Conservation (phyloP, 2,113 vertebrate species). For the Marmota monax region DNA sequence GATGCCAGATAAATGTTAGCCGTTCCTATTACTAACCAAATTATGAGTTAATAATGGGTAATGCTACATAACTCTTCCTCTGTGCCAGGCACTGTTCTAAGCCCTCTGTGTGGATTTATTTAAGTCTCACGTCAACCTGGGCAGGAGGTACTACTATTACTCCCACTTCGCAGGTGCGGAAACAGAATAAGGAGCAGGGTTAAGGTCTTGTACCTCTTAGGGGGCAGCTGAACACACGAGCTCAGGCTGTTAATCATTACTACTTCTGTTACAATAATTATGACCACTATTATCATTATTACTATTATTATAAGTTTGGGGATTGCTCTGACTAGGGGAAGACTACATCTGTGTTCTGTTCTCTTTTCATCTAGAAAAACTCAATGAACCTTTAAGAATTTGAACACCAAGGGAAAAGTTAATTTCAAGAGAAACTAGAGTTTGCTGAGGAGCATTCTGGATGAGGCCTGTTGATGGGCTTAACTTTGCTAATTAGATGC, state of each 20-base stretch:
- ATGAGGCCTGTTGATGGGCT: not conserved
- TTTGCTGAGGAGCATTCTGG: not conserved
- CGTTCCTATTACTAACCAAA: not conserved
- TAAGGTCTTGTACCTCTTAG: not conserved
- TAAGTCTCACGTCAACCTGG: not conserved
- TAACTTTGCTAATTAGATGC: not conserved
- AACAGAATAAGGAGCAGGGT: not conserved
- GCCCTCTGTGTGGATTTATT: not conserved
- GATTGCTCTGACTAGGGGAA: not conserved
- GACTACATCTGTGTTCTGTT: constrained; percentile 8
- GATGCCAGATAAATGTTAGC: not conserved
- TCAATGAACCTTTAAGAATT: not conserved
- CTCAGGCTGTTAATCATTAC: not conserved
- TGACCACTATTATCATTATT: not conserved
- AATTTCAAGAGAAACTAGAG: not conserved
- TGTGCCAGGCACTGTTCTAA: not conserved
- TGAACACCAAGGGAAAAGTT: constrained; percentile 33
- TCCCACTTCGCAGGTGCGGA: constrained; percentile 5
- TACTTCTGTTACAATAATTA: not conserved
- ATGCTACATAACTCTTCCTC: too few relatives aligned
- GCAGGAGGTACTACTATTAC: not conserved
- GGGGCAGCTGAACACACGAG: not conserved
- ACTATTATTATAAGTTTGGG: not conserved
- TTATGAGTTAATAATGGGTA: not conserved
- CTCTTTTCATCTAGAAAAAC: constrained; percentile 41